Evolutionary conservation across 2,113 vertebrate species (phyloP), one percentile per base, ranked within the genome.

Genomic region (Rhabdomys dilectus): DNA sequence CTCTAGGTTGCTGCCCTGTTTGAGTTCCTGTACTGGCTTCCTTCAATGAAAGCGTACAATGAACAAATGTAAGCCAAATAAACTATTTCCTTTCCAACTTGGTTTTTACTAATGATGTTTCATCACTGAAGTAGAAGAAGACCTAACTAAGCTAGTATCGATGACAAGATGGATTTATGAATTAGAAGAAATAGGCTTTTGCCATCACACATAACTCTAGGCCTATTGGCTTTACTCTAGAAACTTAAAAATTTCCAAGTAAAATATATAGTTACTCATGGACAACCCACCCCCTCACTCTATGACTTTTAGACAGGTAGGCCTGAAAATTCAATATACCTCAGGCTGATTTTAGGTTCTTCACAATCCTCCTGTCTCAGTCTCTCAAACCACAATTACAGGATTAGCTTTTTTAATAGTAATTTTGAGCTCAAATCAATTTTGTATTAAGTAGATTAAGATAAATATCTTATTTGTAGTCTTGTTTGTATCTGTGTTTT

Each of bases 381-480:
- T 6, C 17, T 85, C 2, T 42, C 17, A 36, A 87, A 66, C 31
- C 31, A 68, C 31, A 10, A 51, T 13, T 11, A 10, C 11, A 45
- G 39, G 42, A 36, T 87, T 68, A 51, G 51, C 31, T 0, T 5
- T 17, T 5, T 17, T 94, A 66, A 85, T 81, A 72, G 88, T 81
- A 86, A 89, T 76, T 96, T 72, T 91, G n/a, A 92, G 4, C 22
- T 24, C 66, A 93, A 88, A 94, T 66, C 60, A 89, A 86, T 92
- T 12, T 36, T 62, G 10, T n/a, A 60, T 88, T 36, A 0, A 62
- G 3, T 81, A 85, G 10, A 39, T 13, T 19, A 42, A 36, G 16
- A 8, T 13, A 88, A 94, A 70, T 26, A 29, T 45, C 13, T 42
- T 76, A 39, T 73, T 70, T 72, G 8, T 75, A 76, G 4, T 72